Conservation (phyloP, 2,888 invertebrate genomes). For the Pasiphila rectangulata region DNA sequence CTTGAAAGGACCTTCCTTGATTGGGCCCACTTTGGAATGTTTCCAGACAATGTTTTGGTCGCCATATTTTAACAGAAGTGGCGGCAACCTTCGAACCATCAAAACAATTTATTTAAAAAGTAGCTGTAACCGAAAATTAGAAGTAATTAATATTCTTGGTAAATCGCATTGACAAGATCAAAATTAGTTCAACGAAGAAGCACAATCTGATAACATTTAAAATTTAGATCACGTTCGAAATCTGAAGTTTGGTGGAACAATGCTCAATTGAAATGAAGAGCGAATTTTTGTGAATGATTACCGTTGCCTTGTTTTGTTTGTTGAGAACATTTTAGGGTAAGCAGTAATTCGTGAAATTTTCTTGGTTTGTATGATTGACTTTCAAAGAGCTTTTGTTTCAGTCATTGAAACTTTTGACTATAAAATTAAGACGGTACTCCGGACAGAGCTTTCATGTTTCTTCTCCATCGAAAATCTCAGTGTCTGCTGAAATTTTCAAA, state of each 20-base stretch:
- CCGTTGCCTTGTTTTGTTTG: slow-evolving; percentile 34
- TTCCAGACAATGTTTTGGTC: slow-evolving; percentile 20
- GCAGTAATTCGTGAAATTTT: slow-evolving; percentile 16
- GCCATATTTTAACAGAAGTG: slow-evolving; percentile 5
- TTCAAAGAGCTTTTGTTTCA: slow-evolving; percentile 22
- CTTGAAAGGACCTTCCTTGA: slow-evolving; percentile 21
- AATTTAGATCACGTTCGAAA: slow-evolving; percentile 50
- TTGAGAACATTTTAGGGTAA: slow-evolving; percentile 12
- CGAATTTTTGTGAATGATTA: slow-evolving; percentile 35
- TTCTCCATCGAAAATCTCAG: neutral
- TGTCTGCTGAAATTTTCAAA: slow-evolving; percentile 5
- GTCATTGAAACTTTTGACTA: slow-evolving; percentile 17
- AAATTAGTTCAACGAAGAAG: slow-evolving; percentile 29
- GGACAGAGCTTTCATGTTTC: slow-evolving; percentile 15
- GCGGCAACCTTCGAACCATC: neutral
- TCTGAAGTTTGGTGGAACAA: slow-evolving; percentile 43
- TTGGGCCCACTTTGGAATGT: slow-evolving; percentile 28
- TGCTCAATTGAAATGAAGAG: slow-evolving; percentile 42
- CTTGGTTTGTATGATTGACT: slow-evolving; percentile 20
- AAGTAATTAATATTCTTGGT: slow-evolving; percentile 10
- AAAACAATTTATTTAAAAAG: neutral
- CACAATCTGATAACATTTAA: slow-evolving; percentile 27
- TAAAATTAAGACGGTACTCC: slow-evolving; percentile 14
- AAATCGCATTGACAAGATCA: slow-evolving; percentile 21
- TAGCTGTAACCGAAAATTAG: neutral